Base-by-base conservation (phyloP, 2,797 vertebrate genomes). In the Poeciliopsis gracilis region DNA sequence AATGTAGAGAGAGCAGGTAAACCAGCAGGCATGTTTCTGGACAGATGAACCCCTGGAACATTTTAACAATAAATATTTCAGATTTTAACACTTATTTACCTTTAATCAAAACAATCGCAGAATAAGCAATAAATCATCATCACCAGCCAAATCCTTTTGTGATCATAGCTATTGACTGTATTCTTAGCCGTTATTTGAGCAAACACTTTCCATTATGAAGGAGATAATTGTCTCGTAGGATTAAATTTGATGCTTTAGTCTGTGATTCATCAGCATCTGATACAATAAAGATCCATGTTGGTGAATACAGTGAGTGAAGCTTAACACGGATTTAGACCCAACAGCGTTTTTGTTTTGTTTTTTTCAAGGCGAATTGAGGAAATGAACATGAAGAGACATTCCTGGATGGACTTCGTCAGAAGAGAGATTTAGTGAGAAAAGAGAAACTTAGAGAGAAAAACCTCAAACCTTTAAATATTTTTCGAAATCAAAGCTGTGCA, bases 401-500 rank as follows among this genome's bases (percentile, higher is more conserved):
- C 11, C 12, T 28, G 28, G n/a, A 30, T 15, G n/a, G 11, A 57
- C 23, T 28, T 57, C 5, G 55, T 57, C 11, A 59, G 55, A 28
- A 30, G 12, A 59, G 33, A 63, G 30, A 8, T 3, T 61, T 61
- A 28, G 57, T 61, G 13, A 61, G 28, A 61, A 61, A 61, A 61
- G 13, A 57, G 25, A 57, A 12, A 59, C 7, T 16, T 15, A 16
- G 5, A 30, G 13, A 18, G 55, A 33, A 61, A 30, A 30, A 33
- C 12, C 28, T 61, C 11, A 45, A 28, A 73, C 28, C 33, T 47
- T 69, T 0, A 16, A 49, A 33, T 45, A 10, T 74, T 87, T 70
- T 69, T n/a, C 33, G 55, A 84, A 81, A 66, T 3, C 36, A 36
- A 67, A 73, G 51, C 47, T 55, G 72, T 47, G 45, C 59, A 59